A percentile compares a stretch with the other conserved stretches of the same genome.
These are phyloP conservation scores for Drosophila virilis DNA, from an alignment of 1,140 invertebrate species.

Conservation along the genomic window DNA sequence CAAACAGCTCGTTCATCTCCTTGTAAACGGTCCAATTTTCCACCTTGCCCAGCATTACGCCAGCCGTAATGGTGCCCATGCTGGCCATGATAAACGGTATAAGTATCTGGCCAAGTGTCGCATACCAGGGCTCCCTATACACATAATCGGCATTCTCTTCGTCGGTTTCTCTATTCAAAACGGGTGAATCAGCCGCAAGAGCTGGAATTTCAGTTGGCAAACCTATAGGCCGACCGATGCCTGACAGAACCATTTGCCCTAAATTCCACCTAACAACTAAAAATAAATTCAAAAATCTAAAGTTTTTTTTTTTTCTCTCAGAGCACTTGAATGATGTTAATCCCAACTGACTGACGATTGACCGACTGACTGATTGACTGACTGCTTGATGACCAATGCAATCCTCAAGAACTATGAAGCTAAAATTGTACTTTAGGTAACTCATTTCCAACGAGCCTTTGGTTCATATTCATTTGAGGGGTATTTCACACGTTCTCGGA, in stretches of 20 bases:
- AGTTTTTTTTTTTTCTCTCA: too few species aligned
- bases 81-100: conserved; percentile 96
- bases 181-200: background rate
- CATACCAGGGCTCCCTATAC: conserved; percentile 85
- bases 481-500: too few species aligned
- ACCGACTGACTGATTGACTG: too few species aligned
- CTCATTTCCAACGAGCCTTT: too few species aligned
- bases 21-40: conserved; percentile 95
- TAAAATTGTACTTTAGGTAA: too few species aligned
- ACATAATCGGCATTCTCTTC: background rate
- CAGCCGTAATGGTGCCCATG: conserved; percentile 96
- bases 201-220: background rate
- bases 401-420: too few species aligned
- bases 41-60: conserved; percentile 92
- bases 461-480: too few species aligned
- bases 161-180: too few species aligned
- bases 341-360: too few species aligned
- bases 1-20: conserved; percentile 94
- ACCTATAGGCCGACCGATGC: background rate
- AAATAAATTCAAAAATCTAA: background rate
- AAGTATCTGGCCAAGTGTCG: conserved; percentile 92
- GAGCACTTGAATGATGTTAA: too few species aligned
- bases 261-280: background rate
- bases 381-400: too few species aligned
- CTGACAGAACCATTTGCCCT: background rate